Percentiles rank a stretch among this genome's conserved stretches.
Evolutionary conservation across 1,140 invertebrate genomes (phyloP).

Genomic region (Drosophila arizonae): DNA sequence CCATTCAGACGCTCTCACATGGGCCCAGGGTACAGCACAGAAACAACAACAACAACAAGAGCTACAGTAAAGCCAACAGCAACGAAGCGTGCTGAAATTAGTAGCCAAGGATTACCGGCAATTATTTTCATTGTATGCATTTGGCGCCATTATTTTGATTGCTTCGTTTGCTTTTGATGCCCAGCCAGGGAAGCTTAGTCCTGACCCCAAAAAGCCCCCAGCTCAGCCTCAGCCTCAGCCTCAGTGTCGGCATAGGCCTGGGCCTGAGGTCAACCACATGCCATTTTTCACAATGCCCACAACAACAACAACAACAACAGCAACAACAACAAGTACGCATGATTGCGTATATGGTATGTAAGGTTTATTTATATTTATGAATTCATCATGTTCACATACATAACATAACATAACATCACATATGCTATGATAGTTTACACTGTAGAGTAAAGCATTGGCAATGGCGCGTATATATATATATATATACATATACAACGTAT

Average conservation of each 20-base stretch:
- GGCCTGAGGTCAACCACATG: conserved; percentile 17
- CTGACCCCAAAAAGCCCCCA: conserved; percentile 5
- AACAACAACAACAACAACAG: conserved; percentile 19
- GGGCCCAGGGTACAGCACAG: neutral
- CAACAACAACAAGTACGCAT: conserved; percentile 56
- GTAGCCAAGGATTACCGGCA: conserved; percentile 76
- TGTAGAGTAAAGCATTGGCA: conserved; percentile 23
- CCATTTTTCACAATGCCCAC: conserved; percentile 41
- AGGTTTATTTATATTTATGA: conserved; percentile 77
- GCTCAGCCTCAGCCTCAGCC: neutral
- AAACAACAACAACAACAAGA: conserved; percentile 11
- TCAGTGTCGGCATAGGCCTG: neutral
- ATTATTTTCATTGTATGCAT: conserved; percentile 78
- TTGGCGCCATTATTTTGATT: conserved; percentile 77
- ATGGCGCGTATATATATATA: neutral
- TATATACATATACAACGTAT: too few relatives aligned
- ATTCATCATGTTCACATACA: conserved; percentile 60
- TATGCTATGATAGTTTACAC: conserved; percentile 32
- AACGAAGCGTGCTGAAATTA: conserved; percentile 63
- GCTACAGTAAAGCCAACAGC: conserved; percentile 34
- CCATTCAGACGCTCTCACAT: too few relatives aligned
- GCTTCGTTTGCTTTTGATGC: conserved; percentile 67
- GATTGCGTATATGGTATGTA: conserved; percentile 65
- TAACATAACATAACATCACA: too few relatives aligned
- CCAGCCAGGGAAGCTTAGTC: conserved; percentile 22